Evolutionary conservation across 2,113 vertebrate species (phyloP), one percentile per base, ranked within the genome.

Genomic region (Empidonax traillii): DNA sequence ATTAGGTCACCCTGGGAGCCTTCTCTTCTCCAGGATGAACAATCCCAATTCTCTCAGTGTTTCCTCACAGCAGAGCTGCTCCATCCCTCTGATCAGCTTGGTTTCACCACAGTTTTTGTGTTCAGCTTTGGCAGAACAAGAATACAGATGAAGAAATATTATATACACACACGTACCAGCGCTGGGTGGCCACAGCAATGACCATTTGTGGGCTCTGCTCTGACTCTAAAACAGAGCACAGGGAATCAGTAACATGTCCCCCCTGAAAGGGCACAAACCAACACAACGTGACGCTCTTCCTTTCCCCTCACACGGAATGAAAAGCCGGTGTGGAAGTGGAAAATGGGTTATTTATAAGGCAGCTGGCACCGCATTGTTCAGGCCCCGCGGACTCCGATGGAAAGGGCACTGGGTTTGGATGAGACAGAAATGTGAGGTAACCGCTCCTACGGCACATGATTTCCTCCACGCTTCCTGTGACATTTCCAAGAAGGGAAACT

Each of bases 401-500:
- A 63, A 90, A 43, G 44, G 62, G 69, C 27, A 4, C 82, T 72
- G 83, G 55, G 55, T 12, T 71, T 5, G 11, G 87, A 73, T 59
- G 85, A 84, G 93, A 63, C 72, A 75, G 53, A 53, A 21, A 41
- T 44, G 72, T 87, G 92, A 94, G 72, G 76, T 61, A 81, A 93
- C 68, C 3, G 8, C 76, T 95, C 90, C 79, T 65, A 31, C 44
- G 14, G 44, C 96, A 56, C 76, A 16, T 84, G 72, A 93, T 91
- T 97, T 96, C 96, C 96, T 89, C 68, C 31, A 0, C 1, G 49
- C 39, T 97, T 96, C 96, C 96, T 90, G 72, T 56, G 90, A 89
- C 89, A 91, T 93, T 96, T 94, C 93, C 96, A 93, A 63, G 52
- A 77, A 90, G 92, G 96, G 94, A 97, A 96, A 96, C 94, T 96